These are phyloP conservation scores for Palloptera scutellata DNA, from an alignment of 2,888 invertebrate species.

Conservation along the genomic window DNA sequence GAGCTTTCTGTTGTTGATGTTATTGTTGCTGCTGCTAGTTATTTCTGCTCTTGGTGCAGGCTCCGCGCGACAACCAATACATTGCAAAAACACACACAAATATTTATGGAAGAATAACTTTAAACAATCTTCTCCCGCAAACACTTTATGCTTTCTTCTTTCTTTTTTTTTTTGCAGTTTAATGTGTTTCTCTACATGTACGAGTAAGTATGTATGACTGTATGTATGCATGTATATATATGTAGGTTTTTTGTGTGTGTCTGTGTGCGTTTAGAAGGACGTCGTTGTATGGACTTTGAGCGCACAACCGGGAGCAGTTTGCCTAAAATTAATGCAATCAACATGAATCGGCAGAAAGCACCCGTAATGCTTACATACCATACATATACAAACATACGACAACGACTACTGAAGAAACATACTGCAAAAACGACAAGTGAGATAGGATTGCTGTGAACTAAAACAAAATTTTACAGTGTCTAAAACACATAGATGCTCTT, in stretches of 20 bases:
- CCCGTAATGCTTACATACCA: neutral
- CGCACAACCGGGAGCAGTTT: conserved; percentile 18
- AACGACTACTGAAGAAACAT: neutral
- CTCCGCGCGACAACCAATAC: conserved; percentile 33
- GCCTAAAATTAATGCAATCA: conserved; percentile 43
- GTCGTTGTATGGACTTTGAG: neutral
- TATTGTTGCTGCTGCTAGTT: neutral
- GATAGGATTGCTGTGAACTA: neutral
- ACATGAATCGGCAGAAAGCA: conserved; percentile 48
- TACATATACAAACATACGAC: neutral
- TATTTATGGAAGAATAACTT: neutral
- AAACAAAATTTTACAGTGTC: neutral
- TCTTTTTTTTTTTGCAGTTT: neutral
- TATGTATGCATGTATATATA: neutral
- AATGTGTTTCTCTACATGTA: too few relatives aligned
- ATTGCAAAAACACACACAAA: conserved; percentile 38
- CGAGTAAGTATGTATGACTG: neutral
- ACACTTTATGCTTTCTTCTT: neutral
- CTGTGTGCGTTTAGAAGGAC: too few relatives aligned
- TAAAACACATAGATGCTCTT: too few relatives aligned
- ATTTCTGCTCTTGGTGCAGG: conserved; percentile 43
- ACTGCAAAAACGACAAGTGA: neutral
- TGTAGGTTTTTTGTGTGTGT: neutral
- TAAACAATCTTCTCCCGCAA: neutral
- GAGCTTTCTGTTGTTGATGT: conserved; percentile 27